phyloP scores from a whole-genome alignment of 2,888 invertebrate genomes.

The Apotomis capreana region DNA sequence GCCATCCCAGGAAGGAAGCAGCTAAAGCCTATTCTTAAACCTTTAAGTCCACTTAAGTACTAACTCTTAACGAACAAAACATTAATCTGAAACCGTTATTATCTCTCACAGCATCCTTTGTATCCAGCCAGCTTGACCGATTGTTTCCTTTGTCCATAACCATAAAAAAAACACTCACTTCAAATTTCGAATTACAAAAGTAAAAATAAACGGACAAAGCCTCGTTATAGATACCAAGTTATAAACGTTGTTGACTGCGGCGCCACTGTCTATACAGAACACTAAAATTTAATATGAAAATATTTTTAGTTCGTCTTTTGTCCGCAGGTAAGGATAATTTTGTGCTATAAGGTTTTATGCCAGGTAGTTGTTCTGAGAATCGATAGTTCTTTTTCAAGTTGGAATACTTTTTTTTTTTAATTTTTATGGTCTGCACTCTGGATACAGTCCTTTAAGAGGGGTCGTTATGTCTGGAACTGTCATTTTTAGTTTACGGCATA shows the following conservation, averaged over 20 bases:
- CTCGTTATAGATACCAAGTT: constrained; percentile 32
- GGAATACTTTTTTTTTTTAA: constrained; percentile 26
- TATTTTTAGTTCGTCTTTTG: constrained; percentile 8
- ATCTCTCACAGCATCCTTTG: constrained; percentile 31
- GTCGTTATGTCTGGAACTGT: constrained; percentile 18
- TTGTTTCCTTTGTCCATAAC: constrained; percentile 34
- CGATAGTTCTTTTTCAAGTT: constrained; percentile 25
- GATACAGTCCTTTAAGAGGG: constrained; percentile 8
- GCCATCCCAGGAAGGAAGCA: constrained; percentile 5
- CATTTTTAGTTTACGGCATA: constrained; percentile 24
- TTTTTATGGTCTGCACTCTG: background rate
- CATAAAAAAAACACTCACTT: constrained; percentile 31
- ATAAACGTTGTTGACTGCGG: constrained; percentile 5
- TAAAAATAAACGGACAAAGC: constrained; percentile 33
- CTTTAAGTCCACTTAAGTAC: constrained; percentile 30
- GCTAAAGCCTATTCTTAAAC: constrained; percentile 7
- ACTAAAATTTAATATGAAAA: constrained; percentile 4
- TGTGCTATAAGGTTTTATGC: constrained; percentile 30
- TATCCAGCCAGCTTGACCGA: constrained; percentile 31
- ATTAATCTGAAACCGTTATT: constrained; percentile 23
- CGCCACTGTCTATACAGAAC: constrained; percentile 16
- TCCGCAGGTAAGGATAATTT: constrained; percentile 13
- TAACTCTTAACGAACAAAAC: constrained; percentile 30
- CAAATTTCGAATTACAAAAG: constrained; percentile 31
- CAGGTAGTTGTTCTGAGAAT: constrained; percentile 34